phyloP scores from a whole-genome alignment of 2,797 vertebrate species.

The Manis javanica region DNA sequence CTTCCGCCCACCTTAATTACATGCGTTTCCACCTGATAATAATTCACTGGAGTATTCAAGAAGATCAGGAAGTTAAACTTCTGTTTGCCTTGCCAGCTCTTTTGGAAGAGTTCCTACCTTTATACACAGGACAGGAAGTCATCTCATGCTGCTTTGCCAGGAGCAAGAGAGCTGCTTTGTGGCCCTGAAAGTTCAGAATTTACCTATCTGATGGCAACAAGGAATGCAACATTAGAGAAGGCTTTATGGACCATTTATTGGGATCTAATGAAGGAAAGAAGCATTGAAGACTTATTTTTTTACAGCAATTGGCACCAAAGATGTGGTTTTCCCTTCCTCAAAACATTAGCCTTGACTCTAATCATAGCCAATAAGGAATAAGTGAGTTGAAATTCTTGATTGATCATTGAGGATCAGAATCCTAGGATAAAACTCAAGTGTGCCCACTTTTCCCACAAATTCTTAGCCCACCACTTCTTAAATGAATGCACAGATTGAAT shows the following conservation, averaged over 20 bases:
- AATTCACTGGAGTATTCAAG: slow-evolving; percentile 67
- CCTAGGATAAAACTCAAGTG: background rate
- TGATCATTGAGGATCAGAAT: background rate
- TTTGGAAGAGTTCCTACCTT: background rate
- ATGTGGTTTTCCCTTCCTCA: background rate
- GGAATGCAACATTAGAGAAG: background rate
- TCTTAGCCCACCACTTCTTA: background rate
- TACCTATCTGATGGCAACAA: background rate
- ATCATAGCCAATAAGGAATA: background rate
- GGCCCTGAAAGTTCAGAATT: background rate
- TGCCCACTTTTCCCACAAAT: background rate
- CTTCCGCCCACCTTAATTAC: slow-evolving; percentile 83
- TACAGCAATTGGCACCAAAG: background rate
- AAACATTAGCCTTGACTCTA: background rate
- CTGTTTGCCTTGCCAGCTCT: slow-evolving; percentile 65
- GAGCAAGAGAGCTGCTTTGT: background rate
- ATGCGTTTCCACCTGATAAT: slow-evolving; percentile 79
- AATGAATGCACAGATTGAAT: background rate
- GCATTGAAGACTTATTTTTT: background rate
- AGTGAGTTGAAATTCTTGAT: background rate
- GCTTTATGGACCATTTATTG: background rate
- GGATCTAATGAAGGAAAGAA: background rate
- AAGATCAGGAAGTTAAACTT: slow-evolving; percentile 75
- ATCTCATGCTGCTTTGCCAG: background rate
- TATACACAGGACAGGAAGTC: background rate